Base-by-base conservation (phyloP, 2,888 invertebrate genomes). In the Drosophila stalkeri region DNA sequence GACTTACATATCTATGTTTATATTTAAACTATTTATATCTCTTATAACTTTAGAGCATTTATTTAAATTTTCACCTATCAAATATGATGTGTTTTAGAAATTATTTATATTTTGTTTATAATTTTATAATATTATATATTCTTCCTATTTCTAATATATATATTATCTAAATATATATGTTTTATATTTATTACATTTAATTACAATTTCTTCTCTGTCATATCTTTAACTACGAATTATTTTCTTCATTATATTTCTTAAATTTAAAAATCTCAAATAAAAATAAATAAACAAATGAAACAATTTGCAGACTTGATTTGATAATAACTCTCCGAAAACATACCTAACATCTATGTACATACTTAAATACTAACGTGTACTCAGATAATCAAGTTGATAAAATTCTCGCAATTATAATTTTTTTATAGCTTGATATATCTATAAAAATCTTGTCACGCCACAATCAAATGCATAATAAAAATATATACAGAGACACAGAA, bases 361-460 rank as follows among this genome's bases (percentile, higher is more conserved):
- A 31, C 7, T 1, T 37, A 52, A 27, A 20, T 37, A 52, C n/a
- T 14, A 12, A 33, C 33, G 31, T 11, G 31, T 35, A 46, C 52
- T 20, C 46, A 66, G 70, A 67, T 70, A 35, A 56, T 56, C 47
- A 41, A n/a, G 20, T 57, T 67, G 71, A 67, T 70, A 49, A 67
- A 70, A 70, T 49, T 70, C 47, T 20, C 56, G 71, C 35, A 37
- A 37, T 49, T 70, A 49, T 41, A 67, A 70, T 39, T 39, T 49
- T 35, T 39, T 71, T 70, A 3, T 27, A 6, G 57, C 41, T 20
- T 43, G 35, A 16, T 57, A 20, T 27, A 11, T 23, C 59, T 18
- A 49, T 67, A 14, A 27, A 57, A 70, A 49, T 70, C 67, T 41
- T 49, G 35, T 70, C 59, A 49, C 59, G 71, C 56, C 41, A 69